Conservation (phyloP, 2,797 vertebrate genomes). For the Pelodytes ibericus region DNA sequence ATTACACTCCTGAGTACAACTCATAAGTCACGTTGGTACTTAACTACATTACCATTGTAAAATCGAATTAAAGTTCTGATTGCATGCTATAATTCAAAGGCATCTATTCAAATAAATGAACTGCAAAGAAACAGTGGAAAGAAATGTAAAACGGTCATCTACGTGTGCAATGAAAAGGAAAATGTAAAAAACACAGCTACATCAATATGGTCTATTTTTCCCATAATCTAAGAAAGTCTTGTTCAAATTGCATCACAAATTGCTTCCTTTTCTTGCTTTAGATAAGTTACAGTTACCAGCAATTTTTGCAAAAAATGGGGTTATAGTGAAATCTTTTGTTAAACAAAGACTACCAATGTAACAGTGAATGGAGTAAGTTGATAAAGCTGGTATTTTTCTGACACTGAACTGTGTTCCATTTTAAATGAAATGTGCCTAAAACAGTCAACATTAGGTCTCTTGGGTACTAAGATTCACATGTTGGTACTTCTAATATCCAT, state of each 20-base stretch:
- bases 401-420: too few species aligned
- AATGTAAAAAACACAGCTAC: slow-evolving; percentile 1
- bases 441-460: too few species aligned
- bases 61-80: slow-evolving; percentile 21
- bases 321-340: too few species aligned
- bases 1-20: slow-evolving; percentile 39
- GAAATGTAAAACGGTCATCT: slow-evolving; percentile 17
- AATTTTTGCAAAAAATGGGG: too few species aligned
- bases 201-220: slow-evolving; percentile 22
- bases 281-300: background rate
- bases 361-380: too few species aligned
- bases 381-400: too few species aligned
- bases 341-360: too few species aligned
- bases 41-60: slow-evolving; percentile 33
- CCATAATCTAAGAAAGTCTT: slow-evolving; percentile 14
- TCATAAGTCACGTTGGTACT: slow-evolving; percentile 33
- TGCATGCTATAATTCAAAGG: slow-evolving; percentile 32
- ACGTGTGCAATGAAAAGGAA: slow-evolving; percentile 5
- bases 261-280: slow-evolving; percentile 18
- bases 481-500: too few species aligned
- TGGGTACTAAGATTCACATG: too few species aligned
- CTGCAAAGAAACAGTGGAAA: slow-evolving; percentile 14
- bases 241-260: slow-evolving; percentile 26
- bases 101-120: slow-evolving; percentile 34
- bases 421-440: too few species aligned